phyloP scores from a whole-genome alignment of 1,140 invertebrate genomes.

The Plodia interpunctella region DNA sequence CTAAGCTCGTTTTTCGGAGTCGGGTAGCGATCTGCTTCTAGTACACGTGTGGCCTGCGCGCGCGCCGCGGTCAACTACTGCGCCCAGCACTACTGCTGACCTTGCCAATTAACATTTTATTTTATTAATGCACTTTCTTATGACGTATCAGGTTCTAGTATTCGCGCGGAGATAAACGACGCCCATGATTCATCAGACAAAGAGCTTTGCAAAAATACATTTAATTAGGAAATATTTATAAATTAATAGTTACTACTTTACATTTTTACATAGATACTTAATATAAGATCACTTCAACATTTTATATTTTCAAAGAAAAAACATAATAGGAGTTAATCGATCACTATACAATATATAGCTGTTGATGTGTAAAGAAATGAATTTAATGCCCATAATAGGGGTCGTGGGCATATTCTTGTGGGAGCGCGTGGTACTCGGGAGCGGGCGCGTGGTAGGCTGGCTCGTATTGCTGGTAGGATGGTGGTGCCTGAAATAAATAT shows the following conservation, averaged over 20 bases:
- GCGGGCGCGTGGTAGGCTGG: constrained; percentile 28
- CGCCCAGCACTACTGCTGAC: constrained; percentile 50
- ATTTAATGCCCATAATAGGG: constrained; percentile 51
- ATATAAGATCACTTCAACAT: constrained; percentile 18
- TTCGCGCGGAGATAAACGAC: constrained; percentile 18
- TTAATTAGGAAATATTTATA: too few relatives aligned
- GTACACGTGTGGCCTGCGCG: constrained; percentile 67
- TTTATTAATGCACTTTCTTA: constrained; percentile 74
- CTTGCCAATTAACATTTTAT: constrained; percentile 72
- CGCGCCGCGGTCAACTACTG: constrained; percentile 61
- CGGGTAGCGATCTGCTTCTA: constrained; percentile 67
- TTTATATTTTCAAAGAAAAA: constrained; percentile 29
- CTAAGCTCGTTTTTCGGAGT: constrained; percentile 49
- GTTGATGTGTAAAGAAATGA: background rate
- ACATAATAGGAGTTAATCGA: constrained; percentile 13
- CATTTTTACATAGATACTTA: background rate
- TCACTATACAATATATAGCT: constrained; percentile 7
- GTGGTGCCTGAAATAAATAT: constrained; percentile 26
- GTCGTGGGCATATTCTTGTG: constrained; percentile 42
- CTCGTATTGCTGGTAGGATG: constrained; percentile 25
- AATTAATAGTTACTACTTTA: too few relatives aligned
- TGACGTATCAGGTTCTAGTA: constrained; percentile 41
- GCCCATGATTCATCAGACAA: constrained; percentile 26
- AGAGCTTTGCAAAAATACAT: constrained; percentile 7
- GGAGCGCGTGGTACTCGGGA: constrained; percentile 9